phyloP scores from a whole-genome alignment of 2,888 invertebrate genomes.

The Synanthedon vespiformis region DNA sequence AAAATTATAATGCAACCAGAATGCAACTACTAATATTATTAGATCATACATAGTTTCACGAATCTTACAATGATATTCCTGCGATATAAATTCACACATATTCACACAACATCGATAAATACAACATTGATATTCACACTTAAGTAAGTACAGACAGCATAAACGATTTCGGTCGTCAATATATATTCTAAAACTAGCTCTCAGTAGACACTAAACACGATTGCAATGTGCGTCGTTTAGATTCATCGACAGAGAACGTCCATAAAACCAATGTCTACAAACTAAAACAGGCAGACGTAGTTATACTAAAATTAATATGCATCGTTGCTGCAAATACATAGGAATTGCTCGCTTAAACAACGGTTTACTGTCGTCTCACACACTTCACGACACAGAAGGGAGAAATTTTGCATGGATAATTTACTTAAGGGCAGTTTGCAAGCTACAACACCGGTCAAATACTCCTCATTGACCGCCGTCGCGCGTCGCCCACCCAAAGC shows the following conservation, averaged over 20 bases:
- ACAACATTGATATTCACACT: too few species aligned
- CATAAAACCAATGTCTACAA: conserved; percentile 26
- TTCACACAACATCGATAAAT: too few species aligned
- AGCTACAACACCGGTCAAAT: conserved; percentile 44
- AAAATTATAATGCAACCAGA: too few species aligned
- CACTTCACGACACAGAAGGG: conserved; percentile 18
- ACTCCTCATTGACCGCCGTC: conserved; percentile 22
- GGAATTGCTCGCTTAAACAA: conserved; percentile 31
- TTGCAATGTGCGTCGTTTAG: not conserved
- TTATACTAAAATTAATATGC: conserved; percentile 39
- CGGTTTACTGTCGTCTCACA: conserved; percentile 17
- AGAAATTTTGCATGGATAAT: conserved; percentile 43
- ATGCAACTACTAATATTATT: too few species aligned
- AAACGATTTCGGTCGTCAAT: too few species aligned
- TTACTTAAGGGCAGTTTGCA: conserved; percentile 48
- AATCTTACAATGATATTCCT: too few species aligned
- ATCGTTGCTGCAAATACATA: conserved; percentile 25
- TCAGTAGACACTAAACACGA: not conserved
- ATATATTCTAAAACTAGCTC: too few species aligned
- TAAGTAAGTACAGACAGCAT: too few species aligned
- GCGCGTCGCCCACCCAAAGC: conserved; percentile 25
- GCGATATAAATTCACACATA: too few species aligned
- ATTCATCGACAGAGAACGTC: not conserved
- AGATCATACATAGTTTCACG: too few species aligned
- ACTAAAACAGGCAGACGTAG: conserved; percentile 23